These are phyloP conservation scores for Schizotus pectinicornis DNA, from an alignment of 2,888 invertebrate species.

Conservation along the genomic window DNA sequence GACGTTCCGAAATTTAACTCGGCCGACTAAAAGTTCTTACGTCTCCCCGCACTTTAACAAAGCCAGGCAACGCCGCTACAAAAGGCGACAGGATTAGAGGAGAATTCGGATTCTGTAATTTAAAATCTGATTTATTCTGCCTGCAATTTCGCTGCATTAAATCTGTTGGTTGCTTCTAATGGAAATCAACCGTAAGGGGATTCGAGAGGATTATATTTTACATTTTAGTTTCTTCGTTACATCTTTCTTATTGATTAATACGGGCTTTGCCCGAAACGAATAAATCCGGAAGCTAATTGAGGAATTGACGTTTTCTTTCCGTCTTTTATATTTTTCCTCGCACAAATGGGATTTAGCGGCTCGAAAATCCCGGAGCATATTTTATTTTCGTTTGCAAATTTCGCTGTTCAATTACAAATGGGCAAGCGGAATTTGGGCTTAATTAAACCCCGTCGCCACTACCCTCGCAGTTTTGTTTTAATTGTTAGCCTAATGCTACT, in stretches of 20 bases:
- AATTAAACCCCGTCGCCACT: too few relatives aligned
- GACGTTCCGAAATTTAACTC: constrained; percentile 22
- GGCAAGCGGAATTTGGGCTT: too few relatives aligned
- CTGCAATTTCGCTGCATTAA: constrained; percentile 35
- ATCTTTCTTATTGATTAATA: constrained; percentile 9
- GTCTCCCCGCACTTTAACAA: constrained; percentile 16
- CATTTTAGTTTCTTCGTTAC: constrained; percentile 17
- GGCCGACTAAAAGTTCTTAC: constrained; percentile 18
- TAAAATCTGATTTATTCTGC: constrained; percentile 39
- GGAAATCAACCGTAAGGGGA: constrained; percentile 29
- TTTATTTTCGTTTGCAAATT: too few relatives aligned
- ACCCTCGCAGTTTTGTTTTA: too few relatives aligned
- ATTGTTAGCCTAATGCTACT: too few relatives aligned
- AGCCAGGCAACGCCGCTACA: constrained; percentile 9
- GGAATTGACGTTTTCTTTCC: constrained; percentile 9
- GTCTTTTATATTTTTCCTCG: constrained; percentile 2
- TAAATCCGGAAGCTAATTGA: constrained; percentile 7
- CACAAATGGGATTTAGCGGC: not conserved
- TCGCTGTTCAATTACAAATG: too few relatives aligned
- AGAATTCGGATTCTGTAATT: constrained; percentile 35
- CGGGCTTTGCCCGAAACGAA: constrained; percentile 1
- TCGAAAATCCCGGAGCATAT: too few relatives aligned
- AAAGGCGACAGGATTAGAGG: constrained; percentile 24
- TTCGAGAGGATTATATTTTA: constrained; percentile 19
- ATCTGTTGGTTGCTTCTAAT: constrained; percentile 29